Conservation (phyloP, 2,797 vertebrate species). For the Coilia nasus region DNA sequence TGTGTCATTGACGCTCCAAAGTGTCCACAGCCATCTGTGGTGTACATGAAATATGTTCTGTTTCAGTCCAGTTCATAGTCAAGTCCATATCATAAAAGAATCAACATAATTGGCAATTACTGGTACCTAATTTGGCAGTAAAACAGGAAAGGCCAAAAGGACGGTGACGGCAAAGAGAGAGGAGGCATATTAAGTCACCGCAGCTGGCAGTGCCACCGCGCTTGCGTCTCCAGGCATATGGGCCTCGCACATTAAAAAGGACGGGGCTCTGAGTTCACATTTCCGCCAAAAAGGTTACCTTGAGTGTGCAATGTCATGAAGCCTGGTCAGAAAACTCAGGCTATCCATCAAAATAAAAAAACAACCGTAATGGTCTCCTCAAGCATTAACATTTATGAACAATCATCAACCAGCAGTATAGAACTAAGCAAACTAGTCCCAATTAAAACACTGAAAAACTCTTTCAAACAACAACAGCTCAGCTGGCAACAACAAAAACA, state of each 20-base stretch:
- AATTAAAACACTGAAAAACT: too few relatives aligned
- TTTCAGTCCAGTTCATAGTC: constrained; percentile 57
- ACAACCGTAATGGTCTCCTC: neutral
- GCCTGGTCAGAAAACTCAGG: neutral
- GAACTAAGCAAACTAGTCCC: too few relatives aligned
- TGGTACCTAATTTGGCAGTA: constrained; percentile 62
- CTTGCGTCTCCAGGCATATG: constrained; percentile 56
- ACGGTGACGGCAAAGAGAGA: constrained; percentile 56
- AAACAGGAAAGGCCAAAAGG: constrained; percentile 65
- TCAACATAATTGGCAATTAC: constrained; percentile 65
- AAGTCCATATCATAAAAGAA: constrained; percentile 63
- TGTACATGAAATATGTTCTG: constrained; percentile 59
- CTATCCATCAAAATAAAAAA: neutral
- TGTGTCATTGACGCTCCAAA: constrained; percentile 55
- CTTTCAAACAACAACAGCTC: too few relatives aligned
- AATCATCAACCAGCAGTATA: too few relatives aligned
- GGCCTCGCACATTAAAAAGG: constrained; percentile 56
- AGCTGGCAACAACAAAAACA: too few relatives aligned
- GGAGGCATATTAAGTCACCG: constrained; percentile 57
- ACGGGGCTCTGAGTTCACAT: constrained; percentile 55
- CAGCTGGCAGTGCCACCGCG: constrained; percentile 59
- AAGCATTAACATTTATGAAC: neutral
- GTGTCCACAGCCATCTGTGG: constrained; percentile 59
- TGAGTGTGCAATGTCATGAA: constrained; percentile 46
- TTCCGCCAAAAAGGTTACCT: constrained; percentile 57